Percentiles rank a stretch among this genome's conserved stretches.
These are phyloP conservation scores for Cremastinae sp. DNA, from an alignment of 2,888 invertebrate species.

Conservation along the genomic window DNA sequence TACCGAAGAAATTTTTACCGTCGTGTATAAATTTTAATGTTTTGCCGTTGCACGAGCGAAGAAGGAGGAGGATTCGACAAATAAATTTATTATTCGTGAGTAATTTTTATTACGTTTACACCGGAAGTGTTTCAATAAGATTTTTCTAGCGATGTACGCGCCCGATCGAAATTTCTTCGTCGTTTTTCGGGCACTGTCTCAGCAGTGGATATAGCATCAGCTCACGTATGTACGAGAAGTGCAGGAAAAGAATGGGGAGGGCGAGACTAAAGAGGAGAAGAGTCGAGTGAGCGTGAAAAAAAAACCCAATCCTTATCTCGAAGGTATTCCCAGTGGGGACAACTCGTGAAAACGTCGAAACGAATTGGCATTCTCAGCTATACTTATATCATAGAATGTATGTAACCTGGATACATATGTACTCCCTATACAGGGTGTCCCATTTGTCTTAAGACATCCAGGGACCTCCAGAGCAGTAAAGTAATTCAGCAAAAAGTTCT, in stretches of 20 bases:
- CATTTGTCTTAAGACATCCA: too few species aligned
- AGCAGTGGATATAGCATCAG: slow-evolving; percentile 13
- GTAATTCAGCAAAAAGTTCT: too few species aligned
- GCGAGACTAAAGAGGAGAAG: background rate
- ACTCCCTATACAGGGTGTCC: background rate
- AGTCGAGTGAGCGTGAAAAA: slow-evolving; percentile 18
- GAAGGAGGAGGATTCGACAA: too few species aligned
- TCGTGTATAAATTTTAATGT: too few species aligned
- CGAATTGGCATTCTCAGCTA: slow-evolving; percentile 52
- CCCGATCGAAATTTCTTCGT: slow-evolving; percentile 35
- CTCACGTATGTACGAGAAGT: background rate
- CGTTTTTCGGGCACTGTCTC: slow-evolving; percentile 28
- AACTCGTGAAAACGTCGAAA: slow-evolving; percentile 55
- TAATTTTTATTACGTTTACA: background rate
- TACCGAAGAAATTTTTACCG: too few species aligned
- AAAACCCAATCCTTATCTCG: slow-evolving; percentile 52
- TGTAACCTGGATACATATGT: slow-evolving; percentile 32
- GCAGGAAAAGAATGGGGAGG: slow-evolving; percentile 1
- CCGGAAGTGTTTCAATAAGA: slow-evolving; percentile 9
- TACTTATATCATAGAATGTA: slow-evolving; percentile 21
- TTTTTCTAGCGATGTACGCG: slow-evolving; percentile 18
- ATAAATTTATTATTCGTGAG: too few species aligned
- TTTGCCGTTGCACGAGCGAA: too few species aligned
- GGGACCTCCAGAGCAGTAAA: too few species aligned
- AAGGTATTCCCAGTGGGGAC: slow-evolving; percentile 47